Conservation (phyloP, 2,888 invertebrate genomes). For the Raillietiella orientalis region DNA sequence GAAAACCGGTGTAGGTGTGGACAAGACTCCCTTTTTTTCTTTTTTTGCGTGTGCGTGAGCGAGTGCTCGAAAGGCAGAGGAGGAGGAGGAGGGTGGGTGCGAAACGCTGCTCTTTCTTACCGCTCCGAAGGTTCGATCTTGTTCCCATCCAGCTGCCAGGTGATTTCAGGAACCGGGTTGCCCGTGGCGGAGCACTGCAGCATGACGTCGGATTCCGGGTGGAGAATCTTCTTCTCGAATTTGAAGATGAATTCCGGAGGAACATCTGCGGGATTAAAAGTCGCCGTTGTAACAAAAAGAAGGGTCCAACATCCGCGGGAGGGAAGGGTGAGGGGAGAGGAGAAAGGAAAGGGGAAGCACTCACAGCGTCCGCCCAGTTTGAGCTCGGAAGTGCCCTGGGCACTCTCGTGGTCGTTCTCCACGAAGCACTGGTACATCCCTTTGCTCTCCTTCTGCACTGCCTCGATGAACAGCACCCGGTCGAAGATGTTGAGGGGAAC, state of each 20-base stretch:
- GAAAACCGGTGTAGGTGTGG: conserved; percentile 6
- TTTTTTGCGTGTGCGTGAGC: no score
- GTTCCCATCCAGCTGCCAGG: conserved; percentile 67
- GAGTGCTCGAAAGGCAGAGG: background rate
- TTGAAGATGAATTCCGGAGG: conserved; percentile 60
- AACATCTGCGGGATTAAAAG: conserved; percentile 40
- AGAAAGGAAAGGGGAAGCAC: no score
- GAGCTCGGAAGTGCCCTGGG: conserved; percentile 66
- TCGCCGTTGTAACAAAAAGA: no score
- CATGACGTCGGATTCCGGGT: conserved; percentile 59
- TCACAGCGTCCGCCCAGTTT: conserved; percentile 65
- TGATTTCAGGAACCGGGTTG: conserved; percentile 73
- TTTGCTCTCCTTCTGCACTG: conserved; percentile 71
- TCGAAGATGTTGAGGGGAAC: conserved; percentile 38
- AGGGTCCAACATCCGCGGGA: no score
- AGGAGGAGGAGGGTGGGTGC: no score
- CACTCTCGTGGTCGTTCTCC: conserved; percentile 66
- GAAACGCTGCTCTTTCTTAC: no score
- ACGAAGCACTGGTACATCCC: conserved; percentile 95
- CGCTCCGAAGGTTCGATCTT: conserved; percentile 38
- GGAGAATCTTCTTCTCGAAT: conserved; percentile 59
- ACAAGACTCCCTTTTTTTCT: no score
- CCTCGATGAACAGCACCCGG: conserved; percentile 43
- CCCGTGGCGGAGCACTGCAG: conserved; percentile 76
- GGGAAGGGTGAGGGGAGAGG: no score